A percentile compares a stretch with the other conserved stretches of the same genome.
Conservation (phyloP, 2,888 invertebrate genomes). For the Caenorhabditis sulstoni region DNA sequence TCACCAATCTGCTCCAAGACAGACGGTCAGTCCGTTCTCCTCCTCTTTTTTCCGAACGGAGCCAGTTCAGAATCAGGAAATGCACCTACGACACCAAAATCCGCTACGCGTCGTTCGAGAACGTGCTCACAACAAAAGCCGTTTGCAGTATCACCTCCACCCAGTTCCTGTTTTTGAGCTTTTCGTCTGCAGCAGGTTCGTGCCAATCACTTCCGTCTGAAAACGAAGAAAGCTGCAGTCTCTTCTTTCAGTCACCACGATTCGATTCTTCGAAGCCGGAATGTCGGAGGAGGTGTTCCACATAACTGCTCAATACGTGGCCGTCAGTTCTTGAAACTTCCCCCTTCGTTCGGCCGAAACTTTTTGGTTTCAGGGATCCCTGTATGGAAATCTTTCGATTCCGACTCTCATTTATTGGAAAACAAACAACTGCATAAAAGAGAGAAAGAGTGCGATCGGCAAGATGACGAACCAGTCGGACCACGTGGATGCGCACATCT, state of each 20-base stretch:
- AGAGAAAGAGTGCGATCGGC: constrained; percentile 30
- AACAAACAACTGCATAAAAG: constrained; percentile 35
- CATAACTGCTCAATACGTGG: constrained; percentile 26
- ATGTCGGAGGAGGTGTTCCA: constrained; percentile 49
- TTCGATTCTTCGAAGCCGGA: constrained; percentile 35
- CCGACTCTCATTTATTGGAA: constrained; percentile 23
- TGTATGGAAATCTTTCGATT: constrained; percentile 22
- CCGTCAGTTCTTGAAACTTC: constrained; percentile 2
- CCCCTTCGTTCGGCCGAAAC: not conserved
- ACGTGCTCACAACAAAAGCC: constrained; percentile 44
- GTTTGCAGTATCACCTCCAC: constrained; percentile 41
- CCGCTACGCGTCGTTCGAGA: constrained; percentile 44
- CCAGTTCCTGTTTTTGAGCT: constrained; percentile 46
- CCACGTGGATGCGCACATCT: constrained; percentile 16
- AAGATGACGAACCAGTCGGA: constrained; percentile 21
- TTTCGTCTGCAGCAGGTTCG: constrained; percentile 23
- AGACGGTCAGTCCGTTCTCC: not conserved
- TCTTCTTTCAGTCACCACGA: constrained; percentile 14
- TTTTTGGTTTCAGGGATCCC: not conserved
- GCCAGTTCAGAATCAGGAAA: constrained; percentile 27
- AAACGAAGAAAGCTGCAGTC: too few relatives aligned
- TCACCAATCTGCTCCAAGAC: constrained; percentile 23
- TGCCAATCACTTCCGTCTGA: not conserved
- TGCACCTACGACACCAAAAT: constrained; percentile 30
- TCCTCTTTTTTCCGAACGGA: not conserved